These are phyloP conservation scores for Clarias magur DNA, from an alignment of 2,113 vertebrate species.

Conservation along the genomic window DNA sequence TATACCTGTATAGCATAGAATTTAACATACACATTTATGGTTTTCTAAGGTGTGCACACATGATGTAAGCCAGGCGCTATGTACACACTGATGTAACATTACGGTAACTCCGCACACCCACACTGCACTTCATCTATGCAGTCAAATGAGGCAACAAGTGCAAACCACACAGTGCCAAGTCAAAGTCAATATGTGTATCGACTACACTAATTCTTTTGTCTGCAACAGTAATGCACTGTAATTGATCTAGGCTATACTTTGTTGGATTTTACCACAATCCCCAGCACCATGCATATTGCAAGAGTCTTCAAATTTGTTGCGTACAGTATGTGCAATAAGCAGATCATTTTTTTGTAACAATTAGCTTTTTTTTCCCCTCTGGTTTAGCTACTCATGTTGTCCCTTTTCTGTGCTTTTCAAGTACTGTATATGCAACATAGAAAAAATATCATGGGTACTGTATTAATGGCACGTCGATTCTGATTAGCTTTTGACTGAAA, in stretches of 20 bases:
- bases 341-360: background rate
- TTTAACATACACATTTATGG: background rate
- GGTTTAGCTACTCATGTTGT: background rate
- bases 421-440: background rate
- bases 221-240: background rate
- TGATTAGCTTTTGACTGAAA: too few relatives aligned
- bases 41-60: background rate
- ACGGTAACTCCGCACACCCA: background rate
- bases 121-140: background rate
- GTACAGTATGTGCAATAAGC: background rate
- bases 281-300: background rate
- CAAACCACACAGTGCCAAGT: slow-evolving; percentile 9
- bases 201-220: background rate
- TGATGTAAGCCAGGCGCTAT: background rate
- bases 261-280: background rate
- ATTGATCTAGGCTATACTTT: background rate
- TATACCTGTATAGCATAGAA: background rate
- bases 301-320: background rate
- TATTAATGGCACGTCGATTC: too few relatives aligned
- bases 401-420: background rate
- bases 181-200: background rate
- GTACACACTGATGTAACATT: background rate
- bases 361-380: background rate
- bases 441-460: background rate
- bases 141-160: background rate